phyloP scores from a whole-genome alignment of 2,113 vertebrate genomes.

The Thamnaconus septentrionalis region DNA sequence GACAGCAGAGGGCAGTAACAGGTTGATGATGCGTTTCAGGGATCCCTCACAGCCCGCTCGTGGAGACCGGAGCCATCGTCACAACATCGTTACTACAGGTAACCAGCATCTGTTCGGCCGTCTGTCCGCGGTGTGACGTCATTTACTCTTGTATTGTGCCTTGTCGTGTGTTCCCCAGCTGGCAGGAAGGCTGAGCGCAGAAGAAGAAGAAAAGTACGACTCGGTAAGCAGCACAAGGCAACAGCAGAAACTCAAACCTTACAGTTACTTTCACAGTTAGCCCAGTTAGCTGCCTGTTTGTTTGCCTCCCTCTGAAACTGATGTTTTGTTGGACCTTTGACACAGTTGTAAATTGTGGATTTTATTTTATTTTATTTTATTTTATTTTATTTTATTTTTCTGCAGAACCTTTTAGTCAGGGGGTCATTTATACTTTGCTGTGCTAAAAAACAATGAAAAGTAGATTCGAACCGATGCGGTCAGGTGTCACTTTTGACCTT shows the following conservation, averaged over 20 bases:
- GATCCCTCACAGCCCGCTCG: constrained; percentile 67
- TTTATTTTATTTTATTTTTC: too few relatives aligned
- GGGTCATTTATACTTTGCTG: too few relatives aligned
- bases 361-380: too few relatives aligned
- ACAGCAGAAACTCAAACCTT: neutral
- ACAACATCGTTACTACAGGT: constrained; percentile 67
- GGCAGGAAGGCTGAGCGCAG: constrained; percentile 44
- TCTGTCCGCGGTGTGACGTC: neutral
- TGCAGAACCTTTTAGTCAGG: too few relatives aligned
- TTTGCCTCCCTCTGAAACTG: too few relatives aligned
- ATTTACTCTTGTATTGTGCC: neutral
- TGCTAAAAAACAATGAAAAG: too few relatives aligned
- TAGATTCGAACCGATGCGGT: too few relatives aligned
- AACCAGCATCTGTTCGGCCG: neutral
- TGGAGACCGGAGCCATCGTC: constrained; percentile 54
- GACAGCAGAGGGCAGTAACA: neutral
- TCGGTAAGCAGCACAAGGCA: constrained; percentile 44
- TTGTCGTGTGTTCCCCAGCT: constrained; percentile 38
- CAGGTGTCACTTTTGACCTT: too few relatives aligned
- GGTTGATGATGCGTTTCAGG: constrained; percentile 32
- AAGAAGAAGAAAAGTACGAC: constrained; percentile 73
- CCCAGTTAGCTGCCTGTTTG: too few relatives aligned
- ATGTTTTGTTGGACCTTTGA: too few relatives aligned
- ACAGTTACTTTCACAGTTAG: too few relatives aligned
- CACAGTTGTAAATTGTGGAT: too few relatives aligned